Evolutionary conservation across 2,797 vertebrate genomes (phyloP).

Genomic region (Toxotes lorentzi): DNA sequence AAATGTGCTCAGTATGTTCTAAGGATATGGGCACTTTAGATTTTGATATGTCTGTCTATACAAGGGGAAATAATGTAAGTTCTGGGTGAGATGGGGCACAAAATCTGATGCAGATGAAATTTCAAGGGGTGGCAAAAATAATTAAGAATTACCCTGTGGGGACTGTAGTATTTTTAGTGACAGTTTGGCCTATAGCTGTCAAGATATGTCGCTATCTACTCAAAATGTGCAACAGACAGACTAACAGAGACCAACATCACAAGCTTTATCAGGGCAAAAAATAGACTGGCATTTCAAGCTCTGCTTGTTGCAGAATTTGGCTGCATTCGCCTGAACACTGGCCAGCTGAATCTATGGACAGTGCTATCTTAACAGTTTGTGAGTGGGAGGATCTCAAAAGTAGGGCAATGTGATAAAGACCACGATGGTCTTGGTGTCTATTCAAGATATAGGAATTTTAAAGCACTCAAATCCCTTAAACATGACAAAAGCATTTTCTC

Average conservation of each 20-base stretch:
- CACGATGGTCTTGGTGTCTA: constrained; percentile 28
- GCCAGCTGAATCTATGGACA: constrained; percentile 68
- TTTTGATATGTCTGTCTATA: constrained; percentile 2
- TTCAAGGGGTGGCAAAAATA: background rate
- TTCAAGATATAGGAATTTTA: constrained; percentile 31
- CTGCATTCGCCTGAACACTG: constrained; percentile 41
- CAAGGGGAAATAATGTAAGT: background rate
- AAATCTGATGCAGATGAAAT: constrained; percentile 4
- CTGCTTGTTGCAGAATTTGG: constrained; percentile 49
- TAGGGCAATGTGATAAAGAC: constrained; percentile 75
- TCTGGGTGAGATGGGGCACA: background rate
- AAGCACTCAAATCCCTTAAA: constrained; percentile 13
- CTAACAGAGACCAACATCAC: background rate
- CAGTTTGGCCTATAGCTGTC: background rate
- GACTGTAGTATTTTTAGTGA: constrained; percentile 9
- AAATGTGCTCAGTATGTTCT: background rate
- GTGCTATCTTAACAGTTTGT: constrained; percentile 76
- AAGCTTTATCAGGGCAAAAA: constrained; percentile 33
- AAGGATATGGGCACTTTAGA: background rate
- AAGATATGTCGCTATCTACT: constrained; percentile 1
- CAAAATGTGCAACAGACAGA: constrained; percentile 17
- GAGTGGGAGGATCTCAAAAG: constrained; percentile 80
- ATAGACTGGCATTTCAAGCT: constrained; percentile 47
- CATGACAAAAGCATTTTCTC: constrained; percentile 2
- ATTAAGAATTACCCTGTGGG: background rate